Conservation (phyloP, 2,797 vertebrate species). For the Oreonectes daqikongensis region DNA sequence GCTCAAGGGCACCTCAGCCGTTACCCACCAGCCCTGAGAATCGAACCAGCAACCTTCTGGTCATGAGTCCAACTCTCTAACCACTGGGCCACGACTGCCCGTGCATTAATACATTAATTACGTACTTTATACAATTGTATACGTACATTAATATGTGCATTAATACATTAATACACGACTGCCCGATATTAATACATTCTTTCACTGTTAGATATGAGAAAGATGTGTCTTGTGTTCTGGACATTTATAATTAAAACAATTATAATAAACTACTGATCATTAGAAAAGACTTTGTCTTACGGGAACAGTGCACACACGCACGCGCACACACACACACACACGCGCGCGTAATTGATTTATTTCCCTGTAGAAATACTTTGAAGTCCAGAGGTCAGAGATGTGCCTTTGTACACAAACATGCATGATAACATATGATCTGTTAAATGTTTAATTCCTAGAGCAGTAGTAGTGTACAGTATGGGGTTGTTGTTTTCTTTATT, state of each 20-base stretch:
- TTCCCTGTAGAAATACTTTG: conserved; percentile 20
- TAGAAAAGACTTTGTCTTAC: conserved; percentile 10
- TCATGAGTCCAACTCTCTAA: too few species aligned
- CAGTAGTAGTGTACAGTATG: not conserved
- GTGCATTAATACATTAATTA: too few species aligned
- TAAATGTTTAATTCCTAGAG: not conserved
- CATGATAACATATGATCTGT: not conserved
- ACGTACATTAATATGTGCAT: too few species aligned
- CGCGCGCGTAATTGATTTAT: conserved; percentile 21
- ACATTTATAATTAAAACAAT: too few species aligned
- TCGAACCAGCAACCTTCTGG: too few species aligned
- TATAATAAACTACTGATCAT: conserved; percentile 14
- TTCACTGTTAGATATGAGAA: not conserved
- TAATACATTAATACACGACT: too few species aligned
- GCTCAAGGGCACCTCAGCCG: too few species aligned
- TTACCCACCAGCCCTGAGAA: too few species aligned
- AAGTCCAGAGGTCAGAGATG: conserved; percentile 17
- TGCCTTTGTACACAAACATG: not conserved
- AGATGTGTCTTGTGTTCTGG: not conserved
- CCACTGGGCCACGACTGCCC: too few species aligned
- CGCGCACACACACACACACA: conserved; percentile 25
- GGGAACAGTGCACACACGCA: not conserved
- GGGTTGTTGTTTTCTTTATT: not conserved
- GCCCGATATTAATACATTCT: not conserved
- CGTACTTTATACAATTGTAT: too few species aligned